A percentile compares a stretch with the other conserved stretches of the same genome.
phyloP scores from a whole-genome alignment of 2,888 invertebrate genomes.

The Epicampocera succincta region DNA sequence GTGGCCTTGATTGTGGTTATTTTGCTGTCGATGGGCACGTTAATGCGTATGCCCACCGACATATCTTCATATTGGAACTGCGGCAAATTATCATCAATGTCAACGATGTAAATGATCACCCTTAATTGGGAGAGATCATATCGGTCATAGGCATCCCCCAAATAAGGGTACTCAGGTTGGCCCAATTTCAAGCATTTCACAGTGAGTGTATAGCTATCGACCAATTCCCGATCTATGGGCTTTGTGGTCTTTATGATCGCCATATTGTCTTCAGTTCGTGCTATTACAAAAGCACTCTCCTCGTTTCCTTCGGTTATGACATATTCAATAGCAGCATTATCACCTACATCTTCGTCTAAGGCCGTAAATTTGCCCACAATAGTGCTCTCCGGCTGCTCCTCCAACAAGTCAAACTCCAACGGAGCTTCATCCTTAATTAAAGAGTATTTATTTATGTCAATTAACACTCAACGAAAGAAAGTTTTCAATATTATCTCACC shows the following conservation, averaged over 20 bases:
- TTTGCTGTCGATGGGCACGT: slow-evolving; percentile 88
- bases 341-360: slow-evolving; percentile 88
- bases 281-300: slow-evolving; percentile 84
- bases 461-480: not conserved
- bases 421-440: slow-evolving; percentile 85
- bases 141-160: slow-evolving; percentile 83
- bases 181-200: slow-evolving; percentile 87
- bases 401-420: slow-evolving; percentile 84
- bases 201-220: slow-evolving; percentile 84
- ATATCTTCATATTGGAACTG: slow-evolving; percentile 85
- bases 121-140: slow-evolving; percentile 88
- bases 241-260: slow-evolving; percentile 85
- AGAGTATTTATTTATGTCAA: slow-evolving; percentile 14
- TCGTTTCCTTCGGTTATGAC: slow-evolving; percentile 89
- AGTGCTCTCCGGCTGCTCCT: slow-evolving; percentile 86
- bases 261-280: slow-evolving; percentile 85
- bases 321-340: slow-evolving; percentile 89
- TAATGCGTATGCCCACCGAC: slow-evolving; percentile 88
- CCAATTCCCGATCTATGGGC: slow-evolving; percentile 86
- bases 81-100: slow-evolving; percentile 89
- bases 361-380: slow-evolving; percentile 87
- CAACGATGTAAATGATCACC: slow-evolving; percentile 85
- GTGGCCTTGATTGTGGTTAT: slow-evolving; percentile 86
- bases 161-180: slow-evolving; percentile 79
- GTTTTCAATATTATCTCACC: slow-evolving; percentile 14